These are phyloP conservation scores for Notolabrus celidotus DNA, from an alignment of 2,797 vertebrate species.

Conservation along the genomic window DNA sequence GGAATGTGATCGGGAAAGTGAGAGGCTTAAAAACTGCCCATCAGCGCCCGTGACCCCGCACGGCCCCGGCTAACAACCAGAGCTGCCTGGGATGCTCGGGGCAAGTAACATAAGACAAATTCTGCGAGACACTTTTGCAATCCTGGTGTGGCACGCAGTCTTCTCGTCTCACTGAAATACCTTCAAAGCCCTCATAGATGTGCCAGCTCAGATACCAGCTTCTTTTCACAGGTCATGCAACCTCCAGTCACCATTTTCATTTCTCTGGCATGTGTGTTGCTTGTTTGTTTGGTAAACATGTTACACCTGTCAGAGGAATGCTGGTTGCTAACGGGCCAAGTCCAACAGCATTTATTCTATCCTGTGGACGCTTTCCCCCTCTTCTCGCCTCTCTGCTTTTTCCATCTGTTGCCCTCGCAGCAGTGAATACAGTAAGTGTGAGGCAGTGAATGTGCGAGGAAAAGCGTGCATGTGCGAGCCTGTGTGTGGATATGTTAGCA, in stretches of 20 bases:
- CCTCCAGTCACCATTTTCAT: constrained; percentile 72
- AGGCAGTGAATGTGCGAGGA: constrained; percentile 70
- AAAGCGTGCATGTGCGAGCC: constrained; percentile 26
- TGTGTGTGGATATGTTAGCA: constrained; percentile 38
- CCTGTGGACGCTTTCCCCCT: constrained; percentile 81
- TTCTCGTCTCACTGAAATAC: constrained; percentile 75
- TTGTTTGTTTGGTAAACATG: constrained; percentile 93
- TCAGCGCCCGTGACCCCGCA: constrained; percentile 77
- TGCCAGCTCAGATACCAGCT: constrained; percentile 68
- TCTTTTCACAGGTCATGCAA: constrained; percentile 84
- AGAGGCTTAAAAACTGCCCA: constrained; percentile 79
- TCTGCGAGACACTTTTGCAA: constrained; percentile 74
- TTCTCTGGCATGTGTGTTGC: constrained; percentile 79
- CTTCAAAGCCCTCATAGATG: constrained; percentile 67
- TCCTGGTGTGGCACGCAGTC: constrained; percentile 77
- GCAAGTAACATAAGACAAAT: constrained; percentile 85
- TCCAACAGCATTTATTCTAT: constrained; percentile 87
- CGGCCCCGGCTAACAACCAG: constrained; percentile 76
- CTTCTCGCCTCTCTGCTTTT: constrained; percentile 76
- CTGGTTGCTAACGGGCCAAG: constrained; percentile 86
- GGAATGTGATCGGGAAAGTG: constrained; percentile 78
- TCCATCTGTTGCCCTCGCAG: constrained; percentile 91
- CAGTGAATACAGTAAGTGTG: constrained; percentile 79
- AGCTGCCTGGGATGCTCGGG: constrained; percentile 76
- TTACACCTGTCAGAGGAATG: constrained; percentile 93